These are phyloP conservation scores for Malthinus seriepunctatus DNA, from an alignment of 2,888 invertebrate species.

Conservation along the genomic window DNA sequence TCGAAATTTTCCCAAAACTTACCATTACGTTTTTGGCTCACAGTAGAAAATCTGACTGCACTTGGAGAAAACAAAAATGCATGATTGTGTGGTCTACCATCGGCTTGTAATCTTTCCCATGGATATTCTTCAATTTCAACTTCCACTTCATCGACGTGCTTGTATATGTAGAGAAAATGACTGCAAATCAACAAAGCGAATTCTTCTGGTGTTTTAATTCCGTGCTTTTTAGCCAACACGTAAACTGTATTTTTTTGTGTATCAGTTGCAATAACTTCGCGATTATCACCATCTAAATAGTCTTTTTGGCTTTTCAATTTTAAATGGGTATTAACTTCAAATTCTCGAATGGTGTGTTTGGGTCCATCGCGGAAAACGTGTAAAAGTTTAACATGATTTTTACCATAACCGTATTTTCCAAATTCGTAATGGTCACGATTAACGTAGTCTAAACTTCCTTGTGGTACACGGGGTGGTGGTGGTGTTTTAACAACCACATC, in stretches of 20 bases:
- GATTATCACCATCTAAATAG: slow-evolving; percentile 73
- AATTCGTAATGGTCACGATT: slow-evolving; percentile 59
- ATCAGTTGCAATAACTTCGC: slow-evolving; percentile 80
- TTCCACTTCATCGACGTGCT: slow-evolving; percentile 72
- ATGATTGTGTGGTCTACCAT: slow-evolving; percentile 68
- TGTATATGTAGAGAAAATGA: slow-evolving; percentile 75
- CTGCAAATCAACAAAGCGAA: slow-evolving; percentile 74
- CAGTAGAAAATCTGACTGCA: slow-evolving; percentile 69
- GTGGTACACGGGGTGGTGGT: background rate
- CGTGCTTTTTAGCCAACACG: slow-evolving; percentile 75
- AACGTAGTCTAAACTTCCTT: slow-evolving; percentile 19
- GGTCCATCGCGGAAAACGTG: slow-evolving; percentile 70
- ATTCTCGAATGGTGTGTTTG: slow-evolving; percentile 72
- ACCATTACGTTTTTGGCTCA: slow-evolving; percentile 63
- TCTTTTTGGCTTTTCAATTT: slow-evolving; percentile 72
- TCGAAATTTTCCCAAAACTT: slow-evolving; percentile 12
- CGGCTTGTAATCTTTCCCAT: slow-evolving; percentile 69
- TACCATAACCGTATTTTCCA: slow-evolving; percentile 72
- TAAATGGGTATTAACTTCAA: slow-evolving; percentile 73
- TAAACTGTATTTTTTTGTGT: slow-evolving; percentile 84
- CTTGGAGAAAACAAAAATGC: slow-evolving; percentile 75
- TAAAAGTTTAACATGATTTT: slow-evolving; percentile 73
- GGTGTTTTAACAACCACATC: no score
- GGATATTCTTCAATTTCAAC: slow-evolving; percentile 75
- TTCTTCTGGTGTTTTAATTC: slow-evolving; percentile 75